Evolutionary conservation across 2,888 invertebrate genomes (phyloP), one percentile per base, ranked within the genome.

Genomic region (Julus scandinavius): DNA sequence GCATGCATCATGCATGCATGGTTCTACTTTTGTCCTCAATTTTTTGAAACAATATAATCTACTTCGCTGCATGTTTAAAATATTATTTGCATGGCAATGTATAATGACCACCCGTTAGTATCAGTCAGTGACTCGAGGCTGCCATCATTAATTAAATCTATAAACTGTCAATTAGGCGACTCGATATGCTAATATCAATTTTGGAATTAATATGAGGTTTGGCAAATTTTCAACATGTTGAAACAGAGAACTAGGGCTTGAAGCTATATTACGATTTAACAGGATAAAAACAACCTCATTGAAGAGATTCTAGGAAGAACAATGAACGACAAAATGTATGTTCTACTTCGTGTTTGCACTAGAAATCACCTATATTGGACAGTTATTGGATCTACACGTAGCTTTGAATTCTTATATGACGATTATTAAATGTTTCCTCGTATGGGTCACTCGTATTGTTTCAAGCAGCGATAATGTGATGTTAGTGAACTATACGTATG

Each of bases 391-490:
- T 15, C 6, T n/a, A n/a, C 41, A 5, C 4, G 63, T n/a, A n/a
- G n/a, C n/a, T 63, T 63, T 38, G 0, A 80, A 80, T 80, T 80
- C 38, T 29, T 38, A 2, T 9, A 38, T 38, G 38, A 80, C 29
- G 80, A 38, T 80, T 80, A 13, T 38, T 38, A 80, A 80, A 38
- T 20, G 38, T 80, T 80, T 80, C 80, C 80, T 80, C 38, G 3
- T 80, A 80, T 6, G 80, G 80, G 80, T 80, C 80, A 80, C 80
- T 80, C 38, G 38, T 29, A 80, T 80, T 80, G 38, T 80, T 80
- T 80, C 80, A 80, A 38, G 5, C 80, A 80, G 80, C 72, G 72
- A 20, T 72, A 72, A 72, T 29, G 29, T 29, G 72, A 72, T 80
- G 80, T 38, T 80, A 80, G 80, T 80, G 80, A 80, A 80, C 80